Conservation (phyloP, 2,888 invertebrate species). For the Ptilodon capucinus region DNA sequence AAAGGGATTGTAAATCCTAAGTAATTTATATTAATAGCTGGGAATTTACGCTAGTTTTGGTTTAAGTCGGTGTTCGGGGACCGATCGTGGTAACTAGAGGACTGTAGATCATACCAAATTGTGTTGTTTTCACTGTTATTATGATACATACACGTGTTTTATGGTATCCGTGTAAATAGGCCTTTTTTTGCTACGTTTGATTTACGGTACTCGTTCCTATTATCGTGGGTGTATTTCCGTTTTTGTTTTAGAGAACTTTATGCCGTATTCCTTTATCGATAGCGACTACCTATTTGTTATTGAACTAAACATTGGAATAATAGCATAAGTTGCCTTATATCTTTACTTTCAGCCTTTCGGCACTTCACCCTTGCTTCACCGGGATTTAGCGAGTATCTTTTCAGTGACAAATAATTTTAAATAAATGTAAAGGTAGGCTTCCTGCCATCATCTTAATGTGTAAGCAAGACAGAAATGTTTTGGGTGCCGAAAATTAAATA, state of each 20-base stretch:
- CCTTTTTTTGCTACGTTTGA: slow-evolving; percentile 6
- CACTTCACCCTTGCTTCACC: too few species aligned
- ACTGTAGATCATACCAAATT: slow-evolving; percentile 55
- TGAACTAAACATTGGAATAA: too few species aligned
- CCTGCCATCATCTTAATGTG: too few species aligned
- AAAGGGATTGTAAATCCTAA: slow-evolving; percentile 72
- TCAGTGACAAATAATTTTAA: too few species aligned
- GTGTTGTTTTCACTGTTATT: slow-evolving; percentile 38
- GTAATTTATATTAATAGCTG: slow-evolving; percentile 78
- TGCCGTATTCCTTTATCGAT: not conserved
- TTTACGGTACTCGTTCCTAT: not conserved
- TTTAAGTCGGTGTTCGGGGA: slow-evolving; percentile 64
- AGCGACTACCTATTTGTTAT: too few species aligned
- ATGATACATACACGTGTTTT: slow-evolving; percentile 12
- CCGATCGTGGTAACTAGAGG: slow-evolving; percentile 61
- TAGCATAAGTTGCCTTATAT: too few species aligned
- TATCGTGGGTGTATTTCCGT: not conserved
- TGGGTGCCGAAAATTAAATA: too few species aligned
- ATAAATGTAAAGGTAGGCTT: too few species aligned
- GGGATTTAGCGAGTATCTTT: too few species aligned
- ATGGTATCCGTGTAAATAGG: slow-evolving; percentile 2
- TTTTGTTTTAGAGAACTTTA: not conserved
- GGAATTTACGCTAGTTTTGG: slow-evolving; percentile 71
- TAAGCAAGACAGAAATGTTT: too few species aligned
- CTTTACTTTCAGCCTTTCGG: too few species aligned